phyloP scores from a whole-genome alignment of 2,797 vertebrate species.

The Eulemur mongoz region DNA sequence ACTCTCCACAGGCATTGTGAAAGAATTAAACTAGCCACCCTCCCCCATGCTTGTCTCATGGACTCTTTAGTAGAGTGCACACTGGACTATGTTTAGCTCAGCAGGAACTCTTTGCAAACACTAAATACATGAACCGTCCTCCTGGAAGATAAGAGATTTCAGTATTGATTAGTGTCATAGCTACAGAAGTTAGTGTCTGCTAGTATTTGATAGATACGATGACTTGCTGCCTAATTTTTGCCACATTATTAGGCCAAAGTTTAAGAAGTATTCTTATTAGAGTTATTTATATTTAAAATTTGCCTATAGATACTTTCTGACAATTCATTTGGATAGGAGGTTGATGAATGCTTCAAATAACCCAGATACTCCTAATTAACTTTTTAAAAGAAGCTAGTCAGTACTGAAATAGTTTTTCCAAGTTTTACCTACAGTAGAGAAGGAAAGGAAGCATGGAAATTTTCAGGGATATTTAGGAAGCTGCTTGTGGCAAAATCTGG shows the following conservation, averaged over 20 bases:
- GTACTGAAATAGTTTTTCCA: neutral
- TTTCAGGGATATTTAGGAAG: neutral
- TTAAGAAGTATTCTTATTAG: slow-evolving; percentile 42
- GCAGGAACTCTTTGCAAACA: slow-evolving; percentile 28
- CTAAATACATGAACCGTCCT: slow-evolving; percentile 41
- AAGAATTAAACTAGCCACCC: slow-evolving; percentile 64
- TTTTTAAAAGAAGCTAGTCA: slow-evolving; percentile 25
- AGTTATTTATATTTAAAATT: slow-evolving; percentile 34
- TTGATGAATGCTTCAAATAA: slow-evolving; percentile 48
- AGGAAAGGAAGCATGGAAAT: neutral
- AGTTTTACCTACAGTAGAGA: neutral
- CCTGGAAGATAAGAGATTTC: slow-evolving; percentile 48
- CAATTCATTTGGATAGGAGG: neutral
- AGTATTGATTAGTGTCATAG: slow-evolving; percentile 42
- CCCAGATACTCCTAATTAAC: slow-evolving; percentile 18
- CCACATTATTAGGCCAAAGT: slow-evolving; percentile 20
- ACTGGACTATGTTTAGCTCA: slow-evolving; percentile 59
- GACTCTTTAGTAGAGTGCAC: slow-evolving; percentile 52
- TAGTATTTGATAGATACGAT: neutral
- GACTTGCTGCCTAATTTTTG: slow-evolving; percentile 33
- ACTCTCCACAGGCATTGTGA: slow-evolving; percentile 67
- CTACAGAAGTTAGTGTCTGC: neutral
- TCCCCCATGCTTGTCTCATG: slow-evolving; percentile 45
- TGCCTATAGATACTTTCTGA: slow-evolving; percentile 1
- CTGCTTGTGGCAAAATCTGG: neutral